Base-by-base conservation (phyloP, 2,888 invertebrate species). In the Melinaea marsaeus region DNA sequence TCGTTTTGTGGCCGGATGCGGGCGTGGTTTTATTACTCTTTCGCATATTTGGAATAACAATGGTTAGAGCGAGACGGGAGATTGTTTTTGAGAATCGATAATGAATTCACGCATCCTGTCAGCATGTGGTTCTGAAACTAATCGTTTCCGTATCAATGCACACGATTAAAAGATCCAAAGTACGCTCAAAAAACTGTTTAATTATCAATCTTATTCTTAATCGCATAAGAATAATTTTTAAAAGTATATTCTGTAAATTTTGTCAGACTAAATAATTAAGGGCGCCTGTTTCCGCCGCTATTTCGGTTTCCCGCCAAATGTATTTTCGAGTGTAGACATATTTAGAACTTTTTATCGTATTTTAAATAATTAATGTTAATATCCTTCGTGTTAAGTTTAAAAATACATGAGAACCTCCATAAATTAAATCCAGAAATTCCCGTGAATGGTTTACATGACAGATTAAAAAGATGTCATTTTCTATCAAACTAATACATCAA, bases 61-160 rank as follows among this genome's bases (percentile, higher is more conserved):
- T 68, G 13, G 70, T 59, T 68, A 68, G 73, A 78, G 72, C 62
- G 77, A 75, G 64, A 76, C 13, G 56, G 57, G 67, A 71, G 67
- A 71, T 75, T 76, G 77, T 79, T 83, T 87, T 84, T 84, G 79
- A 84, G 86, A 82, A 84, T 87, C 84, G 81, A 86, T 86, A 87
- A 87, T 85, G 84, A 82, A 83, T 80, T 79, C 80, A 84, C 78
- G 78, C 86, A 87, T 89, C 89, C 87, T 86, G 87, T 87, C 88
- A 86, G 80, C 88, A 81, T 86, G 86, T 81, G 86, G 81, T 80
- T 79, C 81, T 84, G 84, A 85, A 86, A 89, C 86, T 85, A 88
- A 89, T 89, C 86, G 87, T 84, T 88, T 89, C 89, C 88, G 83
- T 73, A 78, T 79, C 66, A 69, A 66, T 62, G 58, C 47, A 35